Base-by-base conservation (phyloP, 2,888 invertebrate genomes). In the Andrena marginata region DNA sequence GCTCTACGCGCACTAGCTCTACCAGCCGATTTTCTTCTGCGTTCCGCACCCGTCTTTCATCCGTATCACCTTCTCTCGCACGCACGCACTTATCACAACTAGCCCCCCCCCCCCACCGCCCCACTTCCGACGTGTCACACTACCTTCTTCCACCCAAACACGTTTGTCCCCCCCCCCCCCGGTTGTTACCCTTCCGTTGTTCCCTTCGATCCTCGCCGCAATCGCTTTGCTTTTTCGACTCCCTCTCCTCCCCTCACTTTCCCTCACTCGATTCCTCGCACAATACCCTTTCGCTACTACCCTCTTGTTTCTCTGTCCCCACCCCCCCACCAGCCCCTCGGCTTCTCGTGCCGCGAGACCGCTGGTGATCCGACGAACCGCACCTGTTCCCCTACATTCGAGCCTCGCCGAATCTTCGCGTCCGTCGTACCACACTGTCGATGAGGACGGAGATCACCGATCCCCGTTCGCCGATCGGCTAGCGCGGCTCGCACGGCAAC, bases 1-100 rank as follows among this genome's bases (percentile, higher is more conserved):
- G 70, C 42, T 76, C 20, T 29, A 49, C 78, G 73, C 82, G 73
- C 72, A 62, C 79, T 33, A 62, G 72, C 85, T 42, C 42, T 13
- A 56, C 75, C 49, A 31, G 77, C 49, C 82, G 23, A n/a, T 20
- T 13, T 23, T 33, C 54, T 20, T 26, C 62, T 49, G 74, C 77
- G 23, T 56, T 23, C 72, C 26, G 33, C 51, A 51, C 56, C 26
- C 35, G 62, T 16, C 35, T 10, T 48, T 63, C 29, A n/a, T n/a
- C 23, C 33, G 7, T n/a, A 49, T 29, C 74, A 33, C 60, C 35
- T 69, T 59, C 71, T 54, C 71, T 70, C 71, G 62, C 73, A 60
- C 69, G 56, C 77, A 67, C 77, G 72, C 82, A 68, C 72, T 69
- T 51, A 56, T 56, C 54, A 73, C 67, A 23, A 51, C 65, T 69